Evolutionary conservation across 2,797 vertebrate species (phyloP).

Genomic region (Arrhamphus sclerolepis): DNA sequence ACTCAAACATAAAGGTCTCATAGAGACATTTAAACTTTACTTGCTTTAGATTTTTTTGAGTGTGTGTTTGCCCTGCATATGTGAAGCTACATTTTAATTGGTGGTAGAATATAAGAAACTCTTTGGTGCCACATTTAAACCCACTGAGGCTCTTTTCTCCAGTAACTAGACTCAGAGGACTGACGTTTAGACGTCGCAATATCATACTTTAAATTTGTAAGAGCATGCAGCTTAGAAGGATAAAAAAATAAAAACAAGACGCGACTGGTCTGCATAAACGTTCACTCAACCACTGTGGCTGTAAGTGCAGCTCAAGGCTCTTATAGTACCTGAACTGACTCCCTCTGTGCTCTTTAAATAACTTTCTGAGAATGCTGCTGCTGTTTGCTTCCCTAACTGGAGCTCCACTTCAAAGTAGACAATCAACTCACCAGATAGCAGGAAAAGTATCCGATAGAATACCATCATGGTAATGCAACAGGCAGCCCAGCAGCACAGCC

Average conservation of each 20-base stretch:
- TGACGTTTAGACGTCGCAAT: neutral
- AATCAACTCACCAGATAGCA: constrained; percentile 75
- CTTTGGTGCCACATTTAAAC: neutral
- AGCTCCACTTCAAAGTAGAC: constrained; percentile 19
- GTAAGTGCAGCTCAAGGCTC: constrained; percentile 7
- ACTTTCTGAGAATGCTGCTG: neutral
- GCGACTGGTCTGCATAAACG: neutral
- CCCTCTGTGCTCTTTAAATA: neutral
- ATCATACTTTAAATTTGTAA: neutral
- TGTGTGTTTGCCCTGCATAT: too few relatives aligned
- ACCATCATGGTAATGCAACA: constrained; percentile 64
- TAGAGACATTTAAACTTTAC: too few relatives aligned
- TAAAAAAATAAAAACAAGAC: too few relatives aligned
- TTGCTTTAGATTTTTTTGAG: neutral
- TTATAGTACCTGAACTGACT: constrained; percentile 1
- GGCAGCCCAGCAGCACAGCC: constrained; percentile 33
- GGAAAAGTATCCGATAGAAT: constrained; percentile 67
- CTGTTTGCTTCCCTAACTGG: neutral
- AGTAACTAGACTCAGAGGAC: neutral
- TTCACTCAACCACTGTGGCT: neutral
- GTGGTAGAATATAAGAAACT: neutral
- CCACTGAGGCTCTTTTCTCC: neutral
- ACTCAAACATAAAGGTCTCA: too few relatives aligned
- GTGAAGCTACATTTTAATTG: neutral
- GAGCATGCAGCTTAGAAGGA: neutral